Evolutionary conservation across 1,140 invertebrate species (phyloP).

Genomic region (Parapsyche elsis): DNA sequence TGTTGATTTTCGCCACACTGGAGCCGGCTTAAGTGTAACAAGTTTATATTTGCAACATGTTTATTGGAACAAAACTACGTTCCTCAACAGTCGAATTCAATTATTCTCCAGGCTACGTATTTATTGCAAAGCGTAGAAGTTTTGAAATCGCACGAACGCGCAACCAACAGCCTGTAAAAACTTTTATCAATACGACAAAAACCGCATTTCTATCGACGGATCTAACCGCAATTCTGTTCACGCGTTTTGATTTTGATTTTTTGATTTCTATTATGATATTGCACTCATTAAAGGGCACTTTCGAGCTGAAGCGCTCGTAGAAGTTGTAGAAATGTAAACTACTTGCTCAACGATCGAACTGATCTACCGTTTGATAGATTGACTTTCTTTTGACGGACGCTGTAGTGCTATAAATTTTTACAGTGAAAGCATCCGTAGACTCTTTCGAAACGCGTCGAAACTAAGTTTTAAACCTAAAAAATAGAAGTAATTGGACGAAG

Average conservation of each 20-base stretch:
- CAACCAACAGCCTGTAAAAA: not conserved
- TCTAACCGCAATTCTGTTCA: not conserved
- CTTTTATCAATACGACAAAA: not conserved
- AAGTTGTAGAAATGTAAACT: not conserved
- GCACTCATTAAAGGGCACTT: slow-evolving; percentile 3
- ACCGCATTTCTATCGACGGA: not conserved
- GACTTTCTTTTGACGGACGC: not conserved
- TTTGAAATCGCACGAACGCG: not conserved
- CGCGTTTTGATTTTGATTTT: slow-evolving; percentile 2
- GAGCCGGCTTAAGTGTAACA: not conserved
- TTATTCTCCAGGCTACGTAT: not conserved
- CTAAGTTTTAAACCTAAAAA: too few species aligned
- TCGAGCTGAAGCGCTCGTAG: not conserved
- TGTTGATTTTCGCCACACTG: too few species aligned
- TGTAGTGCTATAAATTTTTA: too few species aligned
- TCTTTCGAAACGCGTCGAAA: too few species aligned
- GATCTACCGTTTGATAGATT: not conserved
- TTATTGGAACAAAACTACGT: slow-evolving; percentile 20
- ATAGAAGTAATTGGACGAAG: too few species aligned
- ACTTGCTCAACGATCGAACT: not conserved
- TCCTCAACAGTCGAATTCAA: not conserved
- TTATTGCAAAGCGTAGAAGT: not conserved
- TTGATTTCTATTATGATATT: not conserved
- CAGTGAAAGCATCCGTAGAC: too few species aligned
- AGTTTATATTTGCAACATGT: slow-evolving; percentile 19